phyloP scores from a whole-genome alignment of 2,113 vertebrate genomes.

The Anguilla japonica region DNA sequence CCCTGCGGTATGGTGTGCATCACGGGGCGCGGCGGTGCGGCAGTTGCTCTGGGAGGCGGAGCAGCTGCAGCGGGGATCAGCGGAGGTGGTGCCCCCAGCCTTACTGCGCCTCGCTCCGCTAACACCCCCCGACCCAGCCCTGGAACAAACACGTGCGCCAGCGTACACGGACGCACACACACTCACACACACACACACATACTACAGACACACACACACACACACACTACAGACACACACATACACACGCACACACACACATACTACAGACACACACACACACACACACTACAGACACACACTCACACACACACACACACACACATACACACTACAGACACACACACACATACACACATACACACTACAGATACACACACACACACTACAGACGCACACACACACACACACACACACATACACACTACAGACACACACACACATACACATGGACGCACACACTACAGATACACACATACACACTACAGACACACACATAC shows the following conservation, averaged over 20 bases:
- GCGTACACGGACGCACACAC: neutral
- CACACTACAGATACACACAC: neutral
- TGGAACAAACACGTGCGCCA: neutral
- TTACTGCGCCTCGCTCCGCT: neutral
- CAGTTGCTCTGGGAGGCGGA: conserved; percentile 14
- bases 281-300: neutral
- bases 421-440: too few species aligned
- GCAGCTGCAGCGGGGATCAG: neutral
- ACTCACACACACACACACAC: neutral
- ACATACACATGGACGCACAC: too few species aligned
- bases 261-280: neutral
- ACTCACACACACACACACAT: neutral
- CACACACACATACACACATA: too few species aligned
- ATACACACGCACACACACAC: too few species aligned
- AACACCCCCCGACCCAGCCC: neutral
- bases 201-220: neutral
- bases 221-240: too few species aligned
- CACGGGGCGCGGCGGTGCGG: neutral
- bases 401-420: neutral
- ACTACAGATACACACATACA: neutral
- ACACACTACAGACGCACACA: too few species aligned
- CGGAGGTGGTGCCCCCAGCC: neutral
- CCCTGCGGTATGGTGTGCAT: neutral
- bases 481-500: neutral
- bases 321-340: neutral